Conservation (phyloP, 1,140 invertebrate genomes). For the Macrostomum lignano region DNA sequence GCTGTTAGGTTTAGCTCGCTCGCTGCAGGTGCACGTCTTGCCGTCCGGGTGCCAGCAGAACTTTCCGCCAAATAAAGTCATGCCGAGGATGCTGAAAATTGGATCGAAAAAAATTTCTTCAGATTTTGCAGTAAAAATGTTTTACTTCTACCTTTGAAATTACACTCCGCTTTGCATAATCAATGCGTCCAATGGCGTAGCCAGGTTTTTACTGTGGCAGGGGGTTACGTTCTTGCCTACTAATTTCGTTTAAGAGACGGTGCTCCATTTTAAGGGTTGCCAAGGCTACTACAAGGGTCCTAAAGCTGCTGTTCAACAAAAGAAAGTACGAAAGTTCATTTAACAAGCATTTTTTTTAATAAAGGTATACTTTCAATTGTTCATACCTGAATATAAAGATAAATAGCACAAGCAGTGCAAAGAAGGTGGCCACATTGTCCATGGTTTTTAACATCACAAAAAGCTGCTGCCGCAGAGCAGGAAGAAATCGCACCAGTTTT, state of each 20-base stretch:
- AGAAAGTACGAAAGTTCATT: no score
- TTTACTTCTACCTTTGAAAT: neutral
- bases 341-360: neutral
- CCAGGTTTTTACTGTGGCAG: no score
- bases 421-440: constrained; percentile 36
- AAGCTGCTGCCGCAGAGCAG: constrained; percentile 69
- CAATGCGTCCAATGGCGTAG: no score
- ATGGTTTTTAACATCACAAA: constrained; percentile 30
- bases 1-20: constrained; percentile 41
- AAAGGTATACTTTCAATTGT: neutral
- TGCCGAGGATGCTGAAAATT: constrained; percentile 30
- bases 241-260: no score
- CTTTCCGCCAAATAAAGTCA: constrained; percentile 99
- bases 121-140: constrained; percentile 9
- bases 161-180: no score
- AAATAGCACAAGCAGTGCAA: constrained; percentile 83
- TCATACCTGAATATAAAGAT: constrained; percentile 99
- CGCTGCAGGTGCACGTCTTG: constrained; percentile 58
- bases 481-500: constrained; percentile 90
- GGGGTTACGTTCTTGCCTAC: no score
- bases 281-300: no score
- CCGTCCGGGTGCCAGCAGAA: constrained; percentile 69
- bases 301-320: no score
- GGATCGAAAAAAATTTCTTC: no score
- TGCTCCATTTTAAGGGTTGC: no score